Conservation (phyloP, 2,888 invertebrate species). For the Drosophila neonasuta region DNA sequence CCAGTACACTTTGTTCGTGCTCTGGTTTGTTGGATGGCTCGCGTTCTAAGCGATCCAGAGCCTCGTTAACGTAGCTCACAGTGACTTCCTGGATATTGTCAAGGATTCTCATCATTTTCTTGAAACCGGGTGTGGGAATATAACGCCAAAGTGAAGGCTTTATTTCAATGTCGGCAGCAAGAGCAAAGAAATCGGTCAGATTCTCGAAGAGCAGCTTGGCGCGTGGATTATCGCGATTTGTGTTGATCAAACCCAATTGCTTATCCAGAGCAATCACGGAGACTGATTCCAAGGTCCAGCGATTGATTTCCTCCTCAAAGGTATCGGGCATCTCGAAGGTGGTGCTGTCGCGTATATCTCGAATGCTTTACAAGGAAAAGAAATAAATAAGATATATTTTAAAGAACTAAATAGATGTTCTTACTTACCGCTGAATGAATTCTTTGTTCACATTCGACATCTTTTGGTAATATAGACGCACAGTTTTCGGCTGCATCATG, state of each 20-base stretch:
- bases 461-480: slow-evolving; percentile 83
- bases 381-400: not conserved
- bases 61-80: slow-evolving; percentile 77
- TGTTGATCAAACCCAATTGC: slow-evolving; percentile 69
- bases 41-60: slow-evolving; percentile 69
- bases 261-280: slow-evolving; percentile 82
- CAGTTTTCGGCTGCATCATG: slow-evolving; percentile 85
- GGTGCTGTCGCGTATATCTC: slow-evolving; percentile 64
- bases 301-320: slow-evolving; percentile 83
- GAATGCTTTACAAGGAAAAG: slow-evolving; percentile 22
- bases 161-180: slow-evolving; percentile 44
- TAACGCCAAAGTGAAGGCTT: slow-evolving; percentile 57
- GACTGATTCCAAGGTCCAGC: slow-evolving; percentile 85
- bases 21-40: slow-evolving; percentile 46
- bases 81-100: slow-evolving; percentile 72
- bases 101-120: slow-evolving; percentile 53
- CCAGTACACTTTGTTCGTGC: slow-evolving; percentile 84
- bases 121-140: slow-evolving; percentile 51
- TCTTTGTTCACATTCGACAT: slow-evolving; percentile 83
- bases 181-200: slow-evolving; percentile 41
- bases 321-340: slow-evolving; percentile 81
- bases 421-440: slow-evolving; percentile 60
- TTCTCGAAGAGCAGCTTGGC: slow-evolving; percentile 57
- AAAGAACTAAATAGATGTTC: not conserved
- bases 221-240: slow-evolving; percentile 54